A percentile compares a stretch with the other conserved stretches of the same genome.
These are phyloP conservation scores for Pantherophis vulpinus DNA, from an alignment of 2,797 vertebrate genomes.

Conservation along the genomic window DNA sequence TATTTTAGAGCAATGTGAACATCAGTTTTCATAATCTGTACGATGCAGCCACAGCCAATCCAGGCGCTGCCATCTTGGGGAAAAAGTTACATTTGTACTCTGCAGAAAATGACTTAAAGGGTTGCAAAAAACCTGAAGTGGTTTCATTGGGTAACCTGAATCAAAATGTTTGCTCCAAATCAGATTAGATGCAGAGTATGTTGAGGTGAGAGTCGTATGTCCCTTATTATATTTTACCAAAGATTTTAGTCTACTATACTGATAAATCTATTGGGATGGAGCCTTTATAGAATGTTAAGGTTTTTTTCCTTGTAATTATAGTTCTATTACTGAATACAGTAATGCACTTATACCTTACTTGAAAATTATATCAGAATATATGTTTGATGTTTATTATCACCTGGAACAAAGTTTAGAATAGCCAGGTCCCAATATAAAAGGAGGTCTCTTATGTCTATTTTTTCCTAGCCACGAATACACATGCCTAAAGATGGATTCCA, in stretches of 20 bases:
- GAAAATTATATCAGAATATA: slow-evolving; percentile 37
- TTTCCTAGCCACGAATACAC: slow-evolving; percentile 73
- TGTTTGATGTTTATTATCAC: slow-evolving; percentile 42
- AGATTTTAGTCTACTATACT: background rate
- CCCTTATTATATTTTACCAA: background rate
- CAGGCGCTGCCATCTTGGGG: no score
- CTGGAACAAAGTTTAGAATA: slow-evolving; percentile 62
- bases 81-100: background rate
- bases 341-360: slow-evolving; percentile 21
- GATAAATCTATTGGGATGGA: background rate
- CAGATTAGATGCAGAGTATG: background rate
- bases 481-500: slow-evolving; percentile 74
- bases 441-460: slow-evolving; percentile 71
- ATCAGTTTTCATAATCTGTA: background rate
- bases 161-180: background rate
- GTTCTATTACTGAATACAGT: background rate
- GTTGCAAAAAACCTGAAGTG: background rate
- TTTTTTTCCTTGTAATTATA: background rate
- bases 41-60: no score
- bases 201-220: background rate
- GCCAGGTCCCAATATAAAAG: slow-evolving; percentile 69
- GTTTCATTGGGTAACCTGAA: background rate
- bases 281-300: background rate
- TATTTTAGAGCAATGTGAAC: background rate
- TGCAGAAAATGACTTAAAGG: background rate